Evolutionary conservation across 2,888 invertebrate species (phyloP).

Genomic region (Zaprionus lineosus): DNA sequence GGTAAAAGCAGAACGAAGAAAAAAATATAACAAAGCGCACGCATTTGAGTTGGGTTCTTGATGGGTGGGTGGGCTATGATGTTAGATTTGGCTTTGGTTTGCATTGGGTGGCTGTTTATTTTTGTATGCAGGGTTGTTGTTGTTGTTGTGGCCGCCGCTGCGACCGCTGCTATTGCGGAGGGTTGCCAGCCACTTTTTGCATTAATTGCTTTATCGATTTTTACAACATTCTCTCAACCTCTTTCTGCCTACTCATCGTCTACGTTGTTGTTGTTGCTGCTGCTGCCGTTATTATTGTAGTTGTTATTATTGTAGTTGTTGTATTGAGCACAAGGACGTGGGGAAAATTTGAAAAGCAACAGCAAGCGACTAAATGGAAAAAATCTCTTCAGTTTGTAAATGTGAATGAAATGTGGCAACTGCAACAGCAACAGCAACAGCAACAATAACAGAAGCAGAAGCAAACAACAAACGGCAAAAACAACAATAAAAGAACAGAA

Average conservation of each 20-base stretch:
- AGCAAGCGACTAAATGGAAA: constrained; percentile 40
- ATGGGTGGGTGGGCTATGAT: background rate
- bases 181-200: constrained; percentile 65
- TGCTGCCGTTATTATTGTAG: constrained; percentile 10
- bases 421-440: background rate
- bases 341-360: constrained; percentile 51
- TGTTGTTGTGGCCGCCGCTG: constrained; percentile 2
- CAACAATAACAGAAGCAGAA: constrained; percentile 6
- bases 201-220: constrained; percentile 80
- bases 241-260: constrained; percentile 13
- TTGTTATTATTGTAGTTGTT: no score
- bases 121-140: constrained; percentile 58
- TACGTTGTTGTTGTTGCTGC: no score
- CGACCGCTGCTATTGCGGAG: constrained; percentile 19
- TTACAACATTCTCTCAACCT: constrained; percentile 49
- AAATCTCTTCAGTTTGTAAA: constrained; percentile 45
- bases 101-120: constrained; percentile 51
- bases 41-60: constrained; percentile 11
- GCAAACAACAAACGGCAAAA: constrained; percentile 5
- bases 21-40: constrained; percentile 16
- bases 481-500: no score
- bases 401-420: constrained; percentile 53
- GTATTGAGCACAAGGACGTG: constrained; percentile 71
- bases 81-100: constrained; percentile 6
- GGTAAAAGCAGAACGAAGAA: constrained; percentile 12